A percentile compares a stretch with the other conserved stretches of the same genome.
Conservation (phyloP, 2,888 invertebrate species). For the Drosophila stalkeri region DNA sequence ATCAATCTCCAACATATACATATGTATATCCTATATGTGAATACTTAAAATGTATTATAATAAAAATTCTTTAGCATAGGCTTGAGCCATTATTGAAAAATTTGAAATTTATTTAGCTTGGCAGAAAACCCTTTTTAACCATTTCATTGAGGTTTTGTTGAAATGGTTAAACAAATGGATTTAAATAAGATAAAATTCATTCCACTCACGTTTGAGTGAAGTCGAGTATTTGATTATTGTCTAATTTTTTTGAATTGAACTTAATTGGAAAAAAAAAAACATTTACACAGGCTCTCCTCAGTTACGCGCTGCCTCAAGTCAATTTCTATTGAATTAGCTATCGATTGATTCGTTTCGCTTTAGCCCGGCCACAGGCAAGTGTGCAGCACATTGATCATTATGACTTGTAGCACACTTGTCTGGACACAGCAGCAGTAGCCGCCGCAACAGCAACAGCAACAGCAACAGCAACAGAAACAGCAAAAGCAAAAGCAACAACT, state of each 20-base stretch:
- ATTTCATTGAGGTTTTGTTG: no score
- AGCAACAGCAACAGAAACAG: neutral
- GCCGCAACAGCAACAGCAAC: neutral
- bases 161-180: no score
- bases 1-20: no score
- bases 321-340: slow-evolving; percentile 41
- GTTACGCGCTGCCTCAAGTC: slow-evolving; percentile 1
- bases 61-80: no score
- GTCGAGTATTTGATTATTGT: neutral
- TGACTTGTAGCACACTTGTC: slow-evolving; percentile 23
- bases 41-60: no score
- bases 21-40: no score
- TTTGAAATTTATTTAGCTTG: no score
- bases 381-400: slow-evolving; percentile 30
- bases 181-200: neutral
- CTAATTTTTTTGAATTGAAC: slow-evolving; percentile 4
- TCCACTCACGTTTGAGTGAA: neutral
- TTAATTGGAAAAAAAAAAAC: slow-evolving; percentile 10
- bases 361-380: slow-evolving; percentile 4
- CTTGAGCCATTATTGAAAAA: no score
- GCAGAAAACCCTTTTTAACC: neutral
- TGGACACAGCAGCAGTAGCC: slow-evolving; percentile 7
- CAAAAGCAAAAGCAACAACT: slow-evolving; percentile 5
- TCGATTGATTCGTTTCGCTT: slow-evolving; percentile 36
- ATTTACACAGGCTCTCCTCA: neutral